Evolutionary conservation across 2,113 vertebrate genomes (phyloP).

Genomic region (Globicephala melas): DNA sequence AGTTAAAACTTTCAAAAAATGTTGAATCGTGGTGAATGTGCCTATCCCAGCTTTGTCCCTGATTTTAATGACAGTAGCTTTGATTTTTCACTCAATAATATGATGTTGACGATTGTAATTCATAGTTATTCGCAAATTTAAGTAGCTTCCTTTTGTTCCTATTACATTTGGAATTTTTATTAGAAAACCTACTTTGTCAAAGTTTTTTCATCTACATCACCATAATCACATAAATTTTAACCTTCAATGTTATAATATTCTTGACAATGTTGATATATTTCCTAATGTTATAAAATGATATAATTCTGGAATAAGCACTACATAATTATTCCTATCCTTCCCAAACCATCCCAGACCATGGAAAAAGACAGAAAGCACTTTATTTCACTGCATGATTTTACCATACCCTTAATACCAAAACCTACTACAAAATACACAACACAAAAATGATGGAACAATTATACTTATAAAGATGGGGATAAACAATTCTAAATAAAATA

Average conservation of each 20-base stretch:
- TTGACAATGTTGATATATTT: not conserved
- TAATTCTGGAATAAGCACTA: not conserved
- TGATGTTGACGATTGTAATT: not conserved
- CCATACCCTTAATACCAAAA: not conserved
- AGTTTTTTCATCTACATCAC: not conserved
- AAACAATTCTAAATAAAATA: constrained; percentile 35
- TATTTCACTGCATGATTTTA: not conserved
- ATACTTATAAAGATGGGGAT: not conserved
- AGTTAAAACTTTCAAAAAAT: not conserved
- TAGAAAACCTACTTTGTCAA: constrained; percentile 17
- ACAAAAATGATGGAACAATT: not conserved
- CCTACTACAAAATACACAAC: not conserved
- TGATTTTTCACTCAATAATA: not conserved
- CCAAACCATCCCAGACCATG: not conserved
- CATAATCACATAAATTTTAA: not conserved
- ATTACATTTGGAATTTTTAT: constrained; percentile 12
- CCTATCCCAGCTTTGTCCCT: not conserved
- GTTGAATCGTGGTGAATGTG: not conserved
- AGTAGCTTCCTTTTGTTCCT: not conserved
- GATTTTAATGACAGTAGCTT: not conserved
- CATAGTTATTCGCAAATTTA: not conserved
- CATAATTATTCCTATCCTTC: not conserved
- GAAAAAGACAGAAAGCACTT: not conserved
- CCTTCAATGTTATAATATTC: not conserved
- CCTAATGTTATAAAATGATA: not conserved